Evolutionary conservation across 2,888 invertebrate species (phyloP).

Genomic region (Daptonema setosum): DNA sequence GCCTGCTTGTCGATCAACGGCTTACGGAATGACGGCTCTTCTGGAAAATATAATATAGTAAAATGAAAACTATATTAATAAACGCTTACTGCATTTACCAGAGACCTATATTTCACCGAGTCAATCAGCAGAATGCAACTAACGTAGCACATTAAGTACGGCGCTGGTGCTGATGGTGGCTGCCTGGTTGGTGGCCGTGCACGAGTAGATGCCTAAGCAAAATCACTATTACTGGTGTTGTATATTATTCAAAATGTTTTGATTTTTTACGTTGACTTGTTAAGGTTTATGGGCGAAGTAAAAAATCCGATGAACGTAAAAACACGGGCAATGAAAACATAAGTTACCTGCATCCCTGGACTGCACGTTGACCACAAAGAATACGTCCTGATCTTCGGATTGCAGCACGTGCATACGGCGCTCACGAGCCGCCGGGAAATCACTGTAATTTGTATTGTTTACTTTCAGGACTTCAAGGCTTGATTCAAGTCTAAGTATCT

Average conservation of each 20-base stretch:
- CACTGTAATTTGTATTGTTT: too few relatives aligned
- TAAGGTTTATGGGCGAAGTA: too few relatives aligned
- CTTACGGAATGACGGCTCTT: slow-evolving; percentile 62
- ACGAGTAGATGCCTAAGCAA: slow-evolving; percentile 77
- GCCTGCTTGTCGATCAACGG: slow-evolving; percentile 65
- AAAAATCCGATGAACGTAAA: too few relatives aligned
- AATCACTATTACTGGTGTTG: too few relatives aligned
- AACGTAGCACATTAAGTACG: slow-evolving; percentile 49
- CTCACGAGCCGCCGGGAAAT: slow-evolving; percentile 75
- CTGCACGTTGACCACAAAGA: slow-evolving; percentile 75
- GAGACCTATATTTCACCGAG: too few relatives aligned
- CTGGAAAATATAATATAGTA: slow-evolving; percentile 32
- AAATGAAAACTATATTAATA: too few relatives aligned
- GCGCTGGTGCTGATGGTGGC: slow-evolving; percentile 67
- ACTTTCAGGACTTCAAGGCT: too few relatives aligned
- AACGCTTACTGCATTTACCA: too few relatives aligned
- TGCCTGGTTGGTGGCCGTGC: slow-evolving; percentile 70
- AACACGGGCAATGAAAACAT: too few relatives aligned
- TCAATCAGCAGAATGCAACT: slow-evolving; percentile 11
- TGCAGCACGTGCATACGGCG: slow-evolving; percentile 76
- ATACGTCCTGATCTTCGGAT: slow-evolving; percentile 64
- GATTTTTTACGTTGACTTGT: too few relatives aligned
- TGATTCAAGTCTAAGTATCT: too few relatives aligned
- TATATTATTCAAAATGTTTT: too few relatives aligned
- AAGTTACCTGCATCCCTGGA: slow-evolving; percentile 65